Evolutionary conservation across 2,888 invertebrate genomes (phyloP), one percentile per base, ranked within the genome.

Genomic region (Andrena chrysosceles): DNA sequence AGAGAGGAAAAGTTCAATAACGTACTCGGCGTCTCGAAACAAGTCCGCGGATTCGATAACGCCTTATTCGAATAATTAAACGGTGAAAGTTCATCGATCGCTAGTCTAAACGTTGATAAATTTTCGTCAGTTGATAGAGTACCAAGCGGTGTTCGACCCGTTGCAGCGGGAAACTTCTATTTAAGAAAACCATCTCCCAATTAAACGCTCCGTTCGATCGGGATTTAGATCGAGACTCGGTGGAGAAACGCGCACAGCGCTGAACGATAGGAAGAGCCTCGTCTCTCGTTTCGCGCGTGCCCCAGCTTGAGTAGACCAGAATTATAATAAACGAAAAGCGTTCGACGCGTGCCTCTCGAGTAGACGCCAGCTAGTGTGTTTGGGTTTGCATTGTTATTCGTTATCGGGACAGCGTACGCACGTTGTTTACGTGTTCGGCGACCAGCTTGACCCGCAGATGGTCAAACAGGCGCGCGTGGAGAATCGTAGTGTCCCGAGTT

Each of bases 1-100:
- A 29, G n/a, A n/a, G 54, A 71, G 71, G 64, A 79, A 73, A 84
- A 82, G 73, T 77, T 85, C 73, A 74, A 67, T 29, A 81, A 77
- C 52, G 66, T 73, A 31, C 52, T 73, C 68, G 20, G 42, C 69
- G 29, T 49, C 52, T 72, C 64, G 59, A 68, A 42, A 68, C 59
- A 63, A 33, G 59, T 67, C 63, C 26, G 29, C 13, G 42, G 35
- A 70, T 54, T 63, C 42, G 33, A n/a, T 20, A 48, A 63, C 13
- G 7, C 13, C n/a, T 54, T 63, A n/a, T 48, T 42, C n/a, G 42
- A 29, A 54, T 48, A 33, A 62, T 60, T 23, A 35, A 54, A 75
- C 63, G 75, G 67, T n/a, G 13, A 13, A 68, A 48, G n/a, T 66
- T 75, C 29, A 52, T 68, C 63, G 29, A 56, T 33, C 26, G 23